phyloP scores from a whole-genome alignment of 2,797 vertebrate genomes.

The Molossus molossus region DNA sequence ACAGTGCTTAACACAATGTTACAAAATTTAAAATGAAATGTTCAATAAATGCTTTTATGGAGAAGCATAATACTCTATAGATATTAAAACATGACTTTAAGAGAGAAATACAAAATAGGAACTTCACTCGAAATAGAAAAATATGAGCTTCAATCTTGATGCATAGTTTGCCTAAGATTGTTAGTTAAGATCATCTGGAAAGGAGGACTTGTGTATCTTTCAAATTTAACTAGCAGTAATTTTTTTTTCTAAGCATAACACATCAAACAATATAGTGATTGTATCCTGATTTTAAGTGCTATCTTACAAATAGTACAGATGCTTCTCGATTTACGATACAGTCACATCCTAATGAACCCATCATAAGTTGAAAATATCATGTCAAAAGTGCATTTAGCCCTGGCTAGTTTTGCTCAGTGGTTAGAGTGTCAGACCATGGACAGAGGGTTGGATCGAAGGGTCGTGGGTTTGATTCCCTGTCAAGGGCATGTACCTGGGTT shows the following conservation, averaged over 20 bases:
- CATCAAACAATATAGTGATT: neutral
- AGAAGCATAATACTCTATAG: neutral
- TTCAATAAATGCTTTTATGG: constrained; percentile 60
- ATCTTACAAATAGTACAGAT: neutral
- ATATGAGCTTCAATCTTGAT: neutral
- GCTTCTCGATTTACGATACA: neutral
- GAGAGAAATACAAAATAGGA: constrained; percentile 43
- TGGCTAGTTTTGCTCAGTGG: too few relatives aligned
- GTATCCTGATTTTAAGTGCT: neutral
- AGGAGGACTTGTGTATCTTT: neutral
- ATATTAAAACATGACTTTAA: neutral
- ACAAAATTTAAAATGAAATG: constrained; percentile 32
- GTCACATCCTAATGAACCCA: neutral
- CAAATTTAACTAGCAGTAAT: constrained; percentile 36
- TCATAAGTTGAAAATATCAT: neutral
- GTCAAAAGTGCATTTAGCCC: too few relatives aligned
- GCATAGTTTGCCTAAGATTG: neutral
- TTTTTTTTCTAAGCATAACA: neutral
- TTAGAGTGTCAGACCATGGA: too few relatives aligned
- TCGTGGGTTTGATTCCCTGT: too few relatives aligned
- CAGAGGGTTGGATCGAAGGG: too few relatives aligned
- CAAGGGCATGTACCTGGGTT: too few relatives aligned
- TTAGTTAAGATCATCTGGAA: neutral
- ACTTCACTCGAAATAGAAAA: constrained; percentile 46
- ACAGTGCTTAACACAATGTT: neutral